Conservation (phyloP, 1,140 invertebrate species). For the Caenorhabditis tropicalis region DNA sequence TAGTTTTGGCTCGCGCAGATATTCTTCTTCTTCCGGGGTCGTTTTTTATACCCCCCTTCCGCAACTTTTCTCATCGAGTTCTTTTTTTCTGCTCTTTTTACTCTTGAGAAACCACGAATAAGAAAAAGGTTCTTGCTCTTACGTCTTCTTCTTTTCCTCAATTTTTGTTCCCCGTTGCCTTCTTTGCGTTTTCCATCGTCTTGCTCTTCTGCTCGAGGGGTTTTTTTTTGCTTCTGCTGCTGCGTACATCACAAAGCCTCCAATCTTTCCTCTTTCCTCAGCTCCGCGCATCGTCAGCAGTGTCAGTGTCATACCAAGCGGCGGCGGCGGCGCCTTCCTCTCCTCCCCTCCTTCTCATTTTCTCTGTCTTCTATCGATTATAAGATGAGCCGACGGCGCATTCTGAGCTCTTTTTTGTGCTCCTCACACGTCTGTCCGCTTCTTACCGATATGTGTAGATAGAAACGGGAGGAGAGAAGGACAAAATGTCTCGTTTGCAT, state of each 20-base stretch:
- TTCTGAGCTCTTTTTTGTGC: neutral
- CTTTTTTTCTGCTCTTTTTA: too few relatives aligned
- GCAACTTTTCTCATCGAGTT: too few relatives aligned
- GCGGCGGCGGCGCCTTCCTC: neutral
- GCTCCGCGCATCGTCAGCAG: neutral
- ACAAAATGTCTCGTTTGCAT: neutral
- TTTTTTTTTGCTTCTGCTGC: neutral
- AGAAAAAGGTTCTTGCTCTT: neutral
- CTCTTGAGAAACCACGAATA: too few relatives aligned
- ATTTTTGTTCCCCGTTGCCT: neutral
- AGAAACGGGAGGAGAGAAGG: too few relatives aligned
- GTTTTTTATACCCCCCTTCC: too few relatives aligned
- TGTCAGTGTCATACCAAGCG: neutral
- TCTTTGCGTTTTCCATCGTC: too few relatives aligned
- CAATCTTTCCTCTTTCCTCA: neutral
- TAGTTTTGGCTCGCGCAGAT: neutral
- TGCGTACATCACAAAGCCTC: neutral
- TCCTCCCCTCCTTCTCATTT: neutral
- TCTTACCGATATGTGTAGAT: constrained; percentile 17
- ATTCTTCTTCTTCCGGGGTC: too few relatives aligned
- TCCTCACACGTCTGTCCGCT: neutral
- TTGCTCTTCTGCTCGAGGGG: too few relatives aligned
- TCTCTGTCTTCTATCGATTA: neutral
- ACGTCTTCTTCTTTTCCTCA: neutral
- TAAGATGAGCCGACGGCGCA: neutral